Percentiles rank a stretch among this genome's conserved stretches.
Evolutionary conservation across 2,888 invertebrate species (phyloP).

Genomic region (Unio delphinus): DNA sequence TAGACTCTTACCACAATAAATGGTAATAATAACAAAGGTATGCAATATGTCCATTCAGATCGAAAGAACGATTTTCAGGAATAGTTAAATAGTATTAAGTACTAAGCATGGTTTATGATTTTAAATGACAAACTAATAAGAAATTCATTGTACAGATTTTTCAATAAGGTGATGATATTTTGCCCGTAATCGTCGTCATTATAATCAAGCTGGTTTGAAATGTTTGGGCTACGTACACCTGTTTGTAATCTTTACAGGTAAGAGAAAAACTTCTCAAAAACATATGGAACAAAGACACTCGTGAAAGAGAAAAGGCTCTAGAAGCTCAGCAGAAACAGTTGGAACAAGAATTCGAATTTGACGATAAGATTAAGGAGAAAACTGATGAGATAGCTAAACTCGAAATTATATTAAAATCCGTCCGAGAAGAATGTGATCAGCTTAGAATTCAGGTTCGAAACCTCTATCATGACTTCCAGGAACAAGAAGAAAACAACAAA

Average conservation of each 20-base stretch:
- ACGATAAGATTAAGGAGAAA: conserved; percentile 41
- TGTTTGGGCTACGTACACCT: neutral
- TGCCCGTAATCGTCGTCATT: too few relatives aligned
- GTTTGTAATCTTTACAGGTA: conserved; percentile 18
- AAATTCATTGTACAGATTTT: too few relatives aligned
- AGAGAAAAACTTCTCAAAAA: conserved; percentile 35
- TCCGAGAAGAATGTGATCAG: conserved; percentile 31
- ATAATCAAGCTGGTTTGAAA: too few relatives aligned
- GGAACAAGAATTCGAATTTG: conserved; percentile 49
- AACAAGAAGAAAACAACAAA: conserved; percentile 43
- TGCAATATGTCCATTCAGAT: too few relatives aligned
- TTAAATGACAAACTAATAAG: too few relatives aligned
- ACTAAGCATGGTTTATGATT: too few relatives aligned
- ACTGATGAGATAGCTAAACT: conserved; percentile 36
- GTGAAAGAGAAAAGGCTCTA: conserved; percentile 49
- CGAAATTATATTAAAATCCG: conserved; percentile 30
- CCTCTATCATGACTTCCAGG: conserved; percentile 32
- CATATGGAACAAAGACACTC: conserved; percentile 40
- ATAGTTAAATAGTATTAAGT: too few relatives aligned
- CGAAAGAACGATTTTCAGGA: too few relatives aligned
- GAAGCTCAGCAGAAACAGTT: conserved; percentile 55
- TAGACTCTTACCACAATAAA: too few relatives aligned
- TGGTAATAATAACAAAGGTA: too few relatives aligned
- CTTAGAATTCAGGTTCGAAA: conserved; percentile 40
- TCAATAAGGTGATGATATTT: too few relatives aligned